Evolutionary conservation across 2,888 invertebrate genomes (phyloP), one percentile per base, ranked within the genome.

Genomic region (Lithosia quadra): DNA sequence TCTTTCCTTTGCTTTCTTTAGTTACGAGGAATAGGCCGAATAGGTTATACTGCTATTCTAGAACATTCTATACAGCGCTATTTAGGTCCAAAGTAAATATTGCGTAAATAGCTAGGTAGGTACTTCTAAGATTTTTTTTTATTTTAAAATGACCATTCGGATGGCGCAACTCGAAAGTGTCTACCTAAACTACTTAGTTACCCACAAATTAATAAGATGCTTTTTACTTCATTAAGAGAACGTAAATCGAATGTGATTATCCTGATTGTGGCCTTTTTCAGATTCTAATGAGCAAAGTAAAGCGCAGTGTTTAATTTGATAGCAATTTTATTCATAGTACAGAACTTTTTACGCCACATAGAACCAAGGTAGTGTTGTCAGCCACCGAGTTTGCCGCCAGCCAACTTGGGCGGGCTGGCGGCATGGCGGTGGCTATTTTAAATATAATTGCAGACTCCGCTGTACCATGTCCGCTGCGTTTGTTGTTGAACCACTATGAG

Each of bases 381-480:
- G 79, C 63, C 56, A 63, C 63, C 36, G 56, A 36, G 56, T 24
- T 63, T 63, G 36, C 63, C 63, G 36, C 22, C 74, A 76, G 77
- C 71, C 86, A 68, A 76, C 83, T 78, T 86, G 87, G 82, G 88
- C 84, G 86, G 88, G 82, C 86, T 70, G 34, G 28, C 73, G 49
- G 34, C 43, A 59, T 57, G 56, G 70, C 75, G 79, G 71, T 71
- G 73, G 83, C 83, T 87, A 87, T 88, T 90, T 88, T 86, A 82
- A 86, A 87, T 85, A 81, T 88, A 90, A 90, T 89, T 89, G 86
- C 86, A 84, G 84, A 76, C 78, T 71, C 71, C 70, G 60, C 34
- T 43, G 63, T 75, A 65, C 73, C 77, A 75, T 76, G 73, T 77
- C 80, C 77, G 79, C 79, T 75, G 77, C 79, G 76, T 83, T 85